phyloP scores from a whole-genome alignment of 2,797 vertebrate species.

The Melanogrammus aeglefinus region DNA sequence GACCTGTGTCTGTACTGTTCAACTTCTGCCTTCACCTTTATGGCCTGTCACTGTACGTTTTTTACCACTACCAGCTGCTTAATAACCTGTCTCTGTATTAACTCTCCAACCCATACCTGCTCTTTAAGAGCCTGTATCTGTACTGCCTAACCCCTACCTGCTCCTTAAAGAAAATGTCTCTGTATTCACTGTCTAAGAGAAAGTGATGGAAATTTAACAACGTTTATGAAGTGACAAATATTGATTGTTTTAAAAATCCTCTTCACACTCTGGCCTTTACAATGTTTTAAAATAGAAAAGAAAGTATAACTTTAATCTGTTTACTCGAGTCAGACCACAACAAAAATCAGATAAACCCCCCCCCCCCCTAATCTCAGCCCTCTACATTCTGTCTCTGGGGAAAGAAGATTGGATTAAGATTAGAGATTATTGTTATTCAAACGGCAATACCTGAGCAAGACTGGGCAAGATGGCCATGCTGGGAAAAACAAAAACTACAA shows the following conservation, averaged over 20 bases:
- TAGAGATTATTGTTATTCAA: constrained; percentile 7
- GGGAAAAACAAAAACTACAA: neutral
- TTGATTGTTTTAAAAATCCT: constrained; percentile 1
- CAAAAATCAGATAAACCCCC: neutral
- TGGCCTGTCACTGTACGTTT: neutral
- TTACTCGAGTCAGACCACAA: neutral
- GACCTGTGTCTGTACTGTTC: neutral
- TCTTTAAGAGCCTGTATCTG: neutral
- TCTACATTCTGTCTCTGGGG: neutral
- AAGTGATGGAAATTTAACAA: neutral
- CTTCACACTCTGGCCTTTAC: neutral
- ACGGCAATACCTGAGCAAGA: constrained; percentile 2
- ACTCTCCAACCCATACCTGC: neutral
- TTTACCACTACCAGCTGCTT: neutral
- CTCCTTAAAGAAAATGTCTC: neutral
- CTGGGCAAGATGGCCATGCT: neutral
- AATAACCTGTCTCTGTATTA: neutral
- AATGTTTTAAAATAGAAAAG: neutral
- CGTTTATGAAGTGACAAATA: neutral
- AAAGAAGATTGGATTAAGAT: neutral
- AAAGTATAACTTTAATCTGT: constrained; percentile 2
- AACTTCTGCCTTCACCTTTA: neutral
- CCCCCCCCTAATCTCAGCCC: neutral
- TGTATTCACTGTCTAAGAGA: neutral
- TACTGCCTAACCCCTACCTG: neutral